Base-by-base conservation (phyloP, 2,888 invertebrate genomes). In the Dermolepida albohirtum region DNA sequence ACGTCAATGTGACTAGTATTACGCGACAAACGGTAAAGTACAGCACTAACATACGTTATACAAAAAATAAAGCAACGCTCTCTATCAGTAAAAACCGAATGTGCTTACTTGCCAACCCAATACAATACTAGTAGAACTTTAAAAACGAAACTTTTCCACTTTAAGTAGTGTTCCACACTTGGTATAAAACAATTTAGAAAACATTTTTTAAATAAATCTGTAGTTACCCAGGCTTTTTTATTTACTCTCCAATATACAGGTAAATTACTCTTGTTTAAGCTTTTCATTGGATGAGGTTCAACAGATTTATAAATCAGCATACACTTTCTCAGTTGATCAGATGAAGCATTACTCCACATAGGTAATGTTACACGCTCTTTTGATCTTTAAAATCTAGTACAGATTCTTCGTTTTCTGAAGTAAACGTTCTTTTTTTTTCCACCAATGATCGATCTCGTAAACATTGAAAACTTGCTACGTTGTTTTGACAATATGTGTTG, bases 401-500 rank as follows among this genome's bases (percentile, higher is more conserved):
- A 27, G 67, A 47, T 64, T 74, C 73, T 55, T 75, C 72, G 14
- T 67, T 63, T 63, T 68, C 57, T 43, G 72, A 64, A 16, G 74
- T 70, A 62, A 62, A 74, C 12, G 74, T 74, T 70, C 67, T 55
- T n/a, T 65, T 69, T 71, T 44, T 70, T 74, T 75, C 70, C 71
- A 74, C 66, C 69, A 73, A 44, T 74, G 66, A 16, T 69, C 74
- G 54, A 73, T 76, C 71, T 77, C 77, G 49, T 75, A 75, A 0
- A 75, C 75, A 72, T 77, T 78, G 47, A 69, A 78, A 44, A 77
- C 73, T 68, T 77, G 76, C 64, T 77, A 71, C 12, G 75, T 66
- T 50, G 17, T 68, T n/a, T n/a, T n/a, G n/a, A n/a, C n/a, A n/a
- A n/a, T n/a, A n/a, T n/a, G n/a, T n/a, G n/a, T n/a, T n/a, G n/a